Evolutionary conservation across 2,113 vertebrate species (phyloP).

Genomic region (Zapornia atra): DNA sequence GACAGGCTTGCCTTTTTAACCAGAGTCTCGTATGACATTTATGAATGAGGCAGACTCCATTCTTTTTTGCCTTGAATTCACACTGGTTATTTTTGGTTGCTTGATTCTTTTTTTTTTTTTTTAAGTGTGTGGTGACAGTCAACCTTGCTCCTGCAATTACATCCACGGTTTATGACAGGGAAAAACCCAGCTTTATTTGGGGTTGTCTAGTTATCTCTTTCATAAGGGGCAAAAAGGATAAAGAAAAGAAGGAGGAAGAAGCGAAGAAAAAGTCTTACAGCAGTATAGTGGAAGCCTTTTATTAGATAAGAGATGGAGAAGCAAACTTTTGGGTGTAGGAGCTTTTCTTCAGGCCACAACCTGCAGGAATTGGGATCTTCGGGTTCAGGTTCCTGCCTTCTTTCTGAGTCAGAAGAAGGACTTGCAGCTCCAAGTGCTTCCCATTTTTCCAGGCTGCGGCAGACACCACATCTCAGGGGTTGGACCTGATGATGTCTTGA

Average conservation of each 20-base stretch:
- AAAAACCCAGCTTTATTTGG: conserved; percentile 49
- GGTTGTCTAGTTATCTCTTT: conserved; percentile 10
- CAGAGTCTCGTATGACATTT: conserved; percentile 80
- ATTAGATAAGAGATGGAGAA: neutral
- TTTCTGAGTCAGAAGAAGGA: neutral
- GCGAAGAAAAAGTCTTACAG: neutral
- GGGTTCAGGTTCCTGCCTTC: neutral
- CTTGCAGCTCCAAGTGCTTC: neutral
- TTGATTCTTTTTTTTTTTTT: neutral
- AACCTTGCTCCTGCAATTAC: conserved; percentile 66
- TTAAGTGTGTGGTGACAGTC: conserved; percentile 48
- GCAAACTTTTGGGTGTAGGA: neutral
- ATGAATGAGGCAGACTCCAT: conserved; percentile 80
- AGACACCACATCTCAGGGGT: neutral
- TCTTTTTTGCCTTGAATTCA: conserved; percentile 76
- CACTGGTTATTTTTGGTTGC: conserved; percentile 67
- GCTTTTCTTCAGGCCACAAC: neutral
- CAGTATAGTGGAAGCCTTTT: neutral
- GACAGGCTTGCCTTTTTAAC: conserved; percentile 80
- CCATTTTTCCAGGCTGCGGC: neutral
- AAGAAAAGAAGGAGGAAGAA: neutral
- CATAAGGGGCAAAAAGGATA: neutral
- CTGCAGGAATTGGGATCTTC: rapidly evolving
- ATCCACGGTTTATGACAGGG: conserved; percentile 11
- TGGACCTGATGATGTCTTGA: no score